A percentile compares a stretch with the other conserved stretches of the same genome.
Evolutionary conservation across 1,140 invertebrate species (phyloP).

Genomic region (Drosophila leontia): DNA sequence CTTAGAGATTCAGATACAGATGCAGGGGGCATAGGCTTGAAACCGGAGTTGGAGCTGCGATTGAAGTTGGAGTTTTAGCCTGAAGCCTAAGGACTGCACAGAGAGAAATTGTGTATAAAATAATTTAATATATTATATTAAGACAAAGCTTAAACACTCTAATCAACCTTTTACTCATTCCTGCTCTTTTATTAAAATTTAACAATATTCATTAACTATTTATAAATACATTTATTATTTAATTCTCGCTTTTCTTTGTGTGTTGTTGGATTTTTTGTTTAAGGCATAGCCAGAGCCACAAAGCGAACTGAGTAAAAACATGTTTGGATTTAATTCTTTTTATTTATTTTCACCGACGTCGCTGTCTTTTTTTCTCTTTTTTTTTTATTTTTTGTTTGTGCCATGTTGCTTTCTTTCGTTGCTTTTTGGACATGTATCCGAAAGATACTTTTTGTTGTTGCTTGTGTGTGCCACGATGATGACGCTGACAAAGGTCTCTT

Average conservation of each 20-base stretch:
- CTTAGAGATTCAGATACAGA: conserved; percentile 42
- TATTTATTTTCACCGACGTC: conserved; percentile 68
- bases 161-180: too few relatives aligned
- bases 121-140: not conserved
- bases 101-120: not conserved
- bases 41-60: conserved; percentile 68
- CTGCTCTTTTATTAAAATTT: too few relatives aligned
- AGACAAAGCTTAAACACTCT: not conserved
- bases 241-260: not conserved
- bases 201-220: too few relatives aligned
- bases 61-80: conserved; percentile 43
- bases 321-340: conserved; percentile 81
- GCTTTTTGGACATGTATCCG: conserved; percentile 76
- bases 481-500: conserved; percentile 79
- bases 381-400: conserved; percentile 40
- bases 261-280: conserved; percentile 48
- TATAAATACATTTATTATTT: not conserved
- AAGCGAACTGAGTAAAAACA: conserved; percentile 69
- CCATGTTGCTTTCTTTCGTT: conserved; percentile 76
- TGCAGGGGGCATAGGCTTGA: conserved; percentile 54
- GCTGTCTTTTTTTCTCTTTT: conserved; percentile 46
- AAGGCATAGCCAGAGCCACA: conserved; percentile 50
- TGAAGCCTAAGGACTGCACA: conserved; percentile 19
- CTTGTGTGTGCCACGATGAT: conserved; percentile 61
- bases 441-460: conserved; percentile 70